Base-by-base conservation (phyloP, 2,113 vertebrate species). In the Apodemus speciosus region DNA sequence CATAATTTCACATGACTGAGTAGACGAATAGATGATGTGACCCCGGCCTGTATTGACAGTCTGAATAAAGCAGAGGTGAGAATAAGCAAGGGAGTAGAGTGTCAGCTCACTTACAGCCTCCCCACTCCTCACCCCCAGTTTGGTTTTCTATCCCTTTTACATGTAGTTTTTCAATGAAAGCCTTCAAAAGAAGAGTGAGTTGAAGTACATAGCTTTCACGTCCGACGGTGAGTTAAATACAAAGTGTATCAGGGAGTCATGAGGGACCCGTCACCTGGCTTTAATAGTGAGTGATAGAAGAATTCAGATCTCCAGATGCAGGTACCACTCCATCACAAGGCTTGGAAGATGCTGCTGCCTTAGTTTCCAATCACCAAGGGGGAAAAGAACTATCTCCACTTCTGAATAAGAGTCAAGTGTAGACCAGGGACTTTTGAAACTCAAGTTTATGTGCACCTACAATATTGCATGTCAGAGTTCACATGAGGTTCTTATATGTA, bases 1-100 rank as follows among this genome's bases (percentile, higher is more conserved):
- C 89, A 91, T 46, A 49, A 92, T 80, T 94, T 91, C 90, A 68
- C 53, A 58, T 89, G 64, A 87, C 32, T 15, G 83, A 95, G 77
- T 56, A 87, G 85, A 95, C 93, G 81, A 81, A 95, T 92, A 88
- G 64, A 40, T 88, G 90, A 85, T 56, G 30, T 83, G 64, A 90
- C 89, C 32, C 69, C 35, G 53, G 77, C 27, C 40, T 35, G 6
- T 32, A 51, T 20, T 85, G n/a, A 30, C 16, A 21, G 14, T 16
- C 15, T 76, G 58, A 72, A 90, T 86, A 88, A 15, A 27, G 35
- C 0, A n/a, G 23, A 91, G 40, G 68, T 40, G 83, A 60, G 62
- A 92, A 27, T 73, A 62, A 76, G 56, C 11, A 56, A 40, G 9
- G 1, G 9, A 6, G 0, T 46, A 13, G 9, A 6, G 0, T 38